These are phyloP conservation scores for Lycia hirtaria DNA, from an alignment of 2,888 invertebrate genomes.

Conservation along the genomic window DNA sequence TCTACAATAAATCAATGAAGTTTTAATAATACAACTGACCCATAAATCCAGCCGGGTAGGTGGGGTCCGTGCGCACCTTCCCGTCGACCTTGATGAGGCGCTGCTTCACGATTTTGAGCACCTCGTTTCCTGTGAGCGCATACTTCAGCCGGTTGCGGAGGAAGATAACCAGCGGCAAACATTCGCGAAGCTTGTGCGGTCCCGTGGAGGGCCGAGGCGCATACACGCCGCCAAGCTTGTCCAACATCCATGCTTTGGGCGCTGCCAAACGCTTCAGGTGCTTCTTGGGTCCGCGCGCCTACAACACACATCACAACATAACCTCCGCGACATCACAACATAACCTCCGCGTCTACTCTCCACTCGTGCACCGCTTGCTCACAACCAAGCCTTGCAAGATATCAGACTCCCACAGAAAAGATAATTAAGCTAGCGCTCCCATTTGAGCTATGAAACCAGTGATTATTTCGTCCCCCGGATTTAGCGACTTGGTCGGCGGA, in stretches of 20 bases:
- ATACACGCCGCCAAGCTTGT: conserved; percentile 98
- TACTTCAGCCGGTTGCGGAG: conserved; percentile 99
- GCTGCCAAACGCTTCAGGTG: conserved; percentile 99
- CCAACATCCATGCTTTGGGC: conserved; percentile 99
- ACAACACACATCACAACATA: conserved; percentile 41
- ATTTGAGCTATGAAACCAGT: conserved; percentile 16
- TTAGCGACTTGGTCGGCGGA: not conserved
- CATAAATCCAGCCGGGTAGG: conserved; percentile 99
- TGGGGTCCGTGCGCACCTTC: conserved; percentile 98
- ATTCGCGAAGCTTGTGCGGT: conserved; percentile 99
- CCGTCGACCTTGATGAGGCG: conserved; percentile 99
- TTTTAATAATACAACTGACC: conserved; percentile 88
- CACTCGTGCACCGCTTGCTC: no score
- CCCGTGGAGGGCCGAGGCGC: conserved; percentile 99
- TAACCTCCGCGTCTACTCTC: not conserved
- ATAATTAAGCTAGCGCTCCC: not conserved
- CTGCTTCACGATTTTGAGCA: conserved; percentile 99
- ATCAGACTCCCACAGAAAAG: not conserved
- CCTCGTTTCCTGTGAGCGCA: conserved; percentile 98
- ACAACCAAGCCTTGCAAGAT: no score
- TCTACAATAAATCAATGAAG: not conserved
- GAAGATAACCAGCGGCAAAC: conserved; percentile 97
- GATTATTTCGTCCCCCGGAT: not conserved
- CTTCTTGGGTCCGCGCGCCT: conserved; percentile 99
- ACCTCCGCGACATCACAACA: conserved; percentile 3